Evolutionary conservation across 2,888 invertebrate genomes (phyloP).

Genomic region (Agriopis aurantiaria): DNA sequence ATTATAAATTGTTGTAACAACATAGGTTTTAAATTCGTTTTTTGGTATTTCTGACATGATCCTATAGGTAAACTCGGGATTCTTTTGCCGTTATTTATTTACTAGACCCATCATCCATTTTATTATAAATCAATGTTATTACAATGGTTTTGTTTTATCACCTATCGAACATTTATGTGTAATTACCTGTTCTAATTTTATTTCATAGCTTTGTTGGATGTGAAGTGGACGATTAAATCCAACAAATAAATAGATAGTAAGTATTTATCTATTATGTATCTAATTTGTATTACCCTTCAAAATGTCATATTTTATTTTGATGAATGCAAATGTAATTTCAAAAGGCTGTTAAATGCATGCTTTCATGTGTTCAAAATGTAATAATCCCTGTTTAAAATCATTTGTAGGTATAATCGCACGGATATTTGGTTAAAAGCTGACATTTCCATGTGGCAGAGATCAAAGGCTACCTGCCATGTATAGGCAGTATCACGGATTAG

Average conservation of each 20-base stretch:
- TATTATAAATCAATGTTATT: not conserved
- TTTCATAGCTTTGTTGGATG: not conserved
- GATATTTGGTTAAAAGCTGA: conserved; percentile 61
- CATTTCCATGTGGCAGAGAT: conserved; percentile 65
- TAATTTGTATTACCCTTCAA: too few relatives aligned
- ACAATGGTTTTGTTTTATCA: not conserved
- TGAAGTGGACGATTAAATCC: not conserved
- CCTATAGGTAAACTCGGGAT: too few relatives aligned
- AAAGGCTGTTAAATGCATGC: too few relatives aligned
- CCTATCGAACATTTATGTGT: not conserved
- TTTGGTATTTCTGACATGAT: too few relatives aligned
- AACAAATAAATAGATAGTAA: not conserved
- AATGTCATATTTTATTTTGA: too few relatives aligned
- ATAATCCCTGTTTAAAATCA: conserved; percentile 10
- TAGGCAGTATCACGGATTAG: conserved; percentile 49
- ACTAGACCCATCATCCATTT: too few relatives aligned
- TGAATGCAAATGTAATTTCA: too few relatives aligned
- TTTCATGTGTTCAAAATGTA: not conserved
- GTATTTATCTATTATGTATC: too few relatives aligned
- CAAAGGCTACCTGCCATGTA: conserved; percentile 65
- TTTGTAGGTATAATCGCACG: conserved; percentile 53
- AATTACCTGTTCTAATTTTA: not conserved
- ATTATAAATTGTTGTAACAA: too few relatives aligned
- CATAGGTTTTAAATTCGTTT: too few relatives aligned
- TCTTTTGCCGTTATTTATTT: too few relatives aligned